phyloP scores from a whole-genome alignment of 2,797 vertebrate genomes.

The Glossophaga mutica region DNA sequence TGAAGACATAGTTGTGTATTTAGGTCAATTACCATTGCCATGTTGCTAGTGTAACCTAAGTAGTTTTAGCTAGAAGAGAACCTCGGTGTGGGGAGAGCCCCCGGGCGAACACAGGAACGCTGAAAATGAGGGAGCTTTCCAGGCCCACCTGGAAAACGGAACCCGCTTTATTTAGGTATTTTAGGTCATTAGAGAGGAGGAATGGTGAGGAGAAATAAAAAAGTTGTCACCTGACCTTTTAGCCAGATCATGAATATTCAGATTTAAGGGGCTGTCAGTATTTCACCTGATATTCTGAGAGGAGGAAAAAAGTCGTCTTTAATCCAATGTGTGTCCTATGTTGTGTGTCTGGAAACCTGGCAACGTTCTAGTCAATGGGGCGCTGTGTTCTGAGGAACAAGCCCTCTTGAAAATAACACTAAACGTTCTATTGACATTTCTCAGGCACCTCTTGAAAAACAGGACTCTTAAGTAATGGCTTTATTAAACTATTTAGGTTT shows the following conservation, averaged over 20 bases:
- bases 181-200: background rate
- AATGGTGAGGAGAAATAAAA: background rate
- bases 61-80: background rate
- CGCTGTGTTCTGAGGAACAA: slow-evolving; percentile 23
- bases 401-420: slow-evolving; percentile 46
- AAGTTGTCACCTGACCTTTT: background rate
- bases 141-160: background rate
- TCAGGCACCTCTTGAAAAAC: slow-evolving; percentile 65
- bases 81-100: background rate
- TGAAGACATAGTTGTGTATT: slow-evolving; percentile 30
- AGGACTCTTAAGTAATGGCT: slow-evolving; percentile 73
- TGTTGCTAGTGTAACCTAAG: slow-evolving; percentile 44
- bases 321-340: background rate
- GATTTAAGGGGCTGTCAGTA: background rate
- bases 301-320: background rate
- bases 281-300: slow-evolving; percentile 28
- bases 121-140: background rate
- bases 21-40: slow-evolving; percentile 30
- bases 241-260: background rate
- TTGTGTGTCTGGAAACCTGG: slow-evolving; percentile 19
- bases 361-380: background rate
- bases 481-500: slow-evolving; percentile 77
- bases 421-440: slow-evolving; percentile 39
- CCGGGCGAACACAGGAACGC: background rate
- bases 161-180: background rate